phyloP scores from a whole-genome alignment of 1,140 invertebrate species.

The Nebria ingens region DNA sequence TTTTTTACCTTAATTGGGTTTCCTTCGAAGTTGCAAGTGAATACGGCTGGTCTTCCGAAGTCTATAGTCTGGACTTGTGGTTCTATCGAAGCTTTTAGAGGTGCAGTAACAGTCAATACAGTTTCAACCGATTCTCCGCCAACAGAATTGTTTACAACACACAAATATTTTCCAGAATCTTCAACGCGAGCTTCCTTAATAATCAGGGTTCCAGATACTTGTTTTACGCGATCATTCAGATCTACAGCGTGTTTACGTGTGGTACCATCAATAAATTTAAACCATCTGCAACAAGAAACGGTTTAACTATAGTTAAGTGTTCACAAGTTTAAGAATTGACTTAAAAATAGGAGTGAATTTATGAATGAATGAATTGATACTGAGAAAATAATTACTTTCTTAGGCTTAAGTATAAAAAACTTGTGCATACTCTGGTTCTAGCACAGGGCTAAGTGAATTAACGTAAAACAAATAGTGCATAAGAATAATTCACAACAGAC shows the following conservation, averaged over 20 bases:
- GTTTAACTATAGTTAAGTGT: too few species aligned
- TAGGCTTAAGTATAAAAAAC: too few species aligned
- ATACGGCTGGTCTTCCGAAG: constrained; percentile 79
- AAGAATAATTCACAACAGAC: too few species aligned
- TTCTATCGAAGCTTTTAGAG: constrained; percentile 75
- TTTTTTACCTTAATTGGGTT: constrained; percentile 36
- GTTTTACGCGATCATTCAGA: constrained; percentile 77
- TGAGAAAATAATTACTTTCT: too few species aligned
- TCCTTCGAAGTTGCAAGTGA: constrained; percentile 79
- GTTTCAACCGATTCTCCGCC: constrained; percentile 88
- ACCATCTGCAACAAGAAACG: constrained; percentile 72
- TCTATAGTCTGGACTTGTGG: constrained; percentile 85
- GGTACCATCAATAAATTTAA: constrained; percentile 82
- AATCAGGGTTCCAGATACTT: constrained; percentile 88
- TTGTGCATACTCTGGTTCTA: too few species aligned
- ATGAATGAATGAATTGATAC: neutral
- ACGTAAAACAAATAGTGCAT: too few species aligned
- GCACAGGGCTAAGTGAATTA: too few species aligned
- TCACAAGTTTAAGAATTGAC: too few species aligned
- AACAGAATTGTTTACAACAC: constrained; percentile 88
- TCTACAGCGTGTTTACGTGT: constrained; percentile 72
- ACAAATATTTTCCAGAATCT: constrained; percentile 88
- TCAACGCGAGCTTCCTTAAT: constrained; percentile 82
- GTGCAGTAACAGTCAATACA: constrained; percentile 83
- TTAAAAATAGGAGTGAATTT: constrained; percentile 13